These are phyloP conservation scores for Thecocarcelia acutangulata DNA, from an alignment of 2,888 invertebrate genomes.

Conservation along the genomic window DNA sequence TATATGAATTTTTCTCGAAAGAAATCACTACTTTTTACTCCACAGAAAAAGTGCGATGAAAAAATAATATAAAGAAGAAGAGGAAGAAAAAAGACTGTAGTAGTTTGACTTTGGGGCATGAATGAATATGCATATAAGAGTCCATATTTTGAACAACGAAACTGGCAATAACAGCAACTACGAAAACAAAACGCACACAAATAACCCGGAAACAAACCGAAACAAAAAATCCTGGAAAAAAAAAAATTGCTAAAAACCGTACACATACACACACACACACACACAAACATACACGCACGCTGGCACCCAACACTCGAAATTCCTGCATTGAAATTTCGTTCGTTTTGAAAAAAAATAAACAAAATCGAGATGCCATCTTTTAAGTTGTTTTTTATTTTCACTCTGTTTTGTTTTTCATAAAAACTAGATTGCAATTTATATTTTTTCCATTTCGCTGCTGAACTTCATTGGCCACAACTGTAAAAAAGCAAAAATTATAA, in stretches of 20 bases:
- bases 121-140: conserved; percentile 66
- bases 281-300: not conserved
- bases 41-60: conserved; percentile 21
- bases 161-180: conserved; percentile 46
- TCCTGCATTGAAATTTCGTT: conserved; percentile 8
- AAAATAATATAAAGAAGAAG: conserved; percentile 27
- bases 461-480: conserved; percentile 42
- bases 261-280: conserved; percentile 12
- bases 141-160: conserved; percentile 62
- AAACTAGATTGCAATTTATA: conserved; percentile 39
- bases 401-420: not conserved
- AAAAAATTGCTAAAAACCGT: conserved; percentile 12
- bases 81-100: conserved; percentile 44
- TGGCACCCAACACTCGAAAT: not conserved
- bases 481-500: not conserved
- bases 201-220: conserved; percentile 19
- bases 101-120: conserved; percentile 67
- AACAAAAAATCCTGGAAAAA: conserved; percentile 26
- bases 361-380: conserved; percentile 51
- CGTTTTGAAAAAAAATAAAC: too few relatives aligned
- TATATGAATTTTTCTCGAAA: conserved; percentile 20
- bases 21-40: conserved; percentile 59
- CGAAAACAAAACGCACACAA: conserved; percentile 55
- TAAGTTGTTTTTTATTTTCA: not conserved
- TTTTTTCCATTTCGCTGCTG: conserved; percentile 32